Base-by-base conservation (phyloP, 1,140 invertebrate species). In the Formica exsecta region DNA sequence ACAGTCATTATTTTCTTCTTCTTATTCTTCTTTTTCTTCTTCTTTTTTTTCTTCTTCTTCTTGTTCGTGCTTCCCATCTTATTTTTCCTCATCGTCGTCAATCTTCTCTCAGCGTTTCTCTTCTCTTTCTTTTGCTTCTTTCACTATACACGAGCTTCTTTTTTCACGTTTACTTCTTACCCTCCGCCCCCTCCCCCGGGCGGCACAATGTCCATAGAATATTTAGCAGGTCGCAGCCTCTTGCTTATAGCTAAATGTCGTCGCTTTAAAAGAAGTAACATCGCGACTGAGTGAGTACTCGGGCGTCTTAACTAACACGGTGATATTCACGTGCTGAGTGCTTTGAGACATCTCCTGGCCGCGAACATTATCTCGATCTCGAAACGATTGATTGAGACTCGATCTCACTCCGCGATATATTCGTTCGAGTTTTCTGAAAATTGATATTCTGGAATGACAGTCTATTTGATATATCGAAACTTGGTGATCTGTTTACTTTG, bases 1-100 rank as follows among this genome's bases (percentile, higher is more conserved):
- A 95, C 93, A 95, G 93, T 95, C 94, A 95, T 95, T 95, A 95
- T 95, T 95, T 95, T 94, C 94, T 94, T 93, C 89, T 89, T 94
- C 90, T 90, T 92, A 87, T 87, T 92, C 85, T 90, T 92, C 94
- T 94, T 93, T 89, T 89, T 94, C 90, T 90, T 92, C 86, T 87
- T 92, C 85, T 90, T 92, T 80, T 90, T 92, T 89, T 90, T 92
- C 92, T 91, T 91, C 89, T 90, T 92, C 92, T 91, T 91, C 83
- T 51, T 91, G 83, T 85, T 92, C 88, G 83, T 81, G 65, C 71
- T 65, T 25, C 16, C 16, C 71, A 44, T 88, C 87, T 84, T 86
- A 83, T 86, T 70, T 91, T 44, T 73, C 66, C 61, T 76, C 74
- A 38, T 73, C 64, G 65, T 75, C 81, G 64, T 70, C 68, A 86